Conservation (phyloP, 2,797 vertebrate species). For the Smutsia temminckii region DNA sequence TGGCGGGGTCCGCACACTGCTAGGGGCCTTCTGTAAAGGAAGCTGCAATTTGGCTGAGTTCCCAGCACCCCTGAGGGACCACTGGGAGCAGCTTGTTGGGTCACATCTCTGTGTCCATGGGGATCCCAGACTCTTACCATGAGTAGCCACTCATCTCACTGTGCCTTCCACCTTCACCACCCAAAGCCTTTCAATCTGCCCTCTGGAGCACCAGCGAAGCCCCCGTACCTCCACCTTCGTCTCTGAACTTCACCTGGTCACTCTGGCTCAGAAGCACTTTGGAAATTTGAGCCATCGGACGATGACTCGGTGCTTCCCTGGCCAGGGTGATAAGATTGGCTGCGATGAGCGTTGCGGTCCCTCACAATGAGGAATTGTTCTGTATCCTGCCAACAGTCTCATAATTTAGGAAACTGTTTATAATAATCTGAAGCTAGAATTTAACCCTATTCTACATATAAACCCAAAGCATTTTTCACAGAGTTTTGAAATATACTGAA, state of each 20-base stretch:
- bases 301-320: not conserved
- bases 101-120: not conserved
- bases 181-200: not conserved
- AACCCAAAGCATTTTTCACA: conserved; percentile 10
- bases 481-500: not conserved
- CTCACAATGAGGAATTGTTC: not conserved
- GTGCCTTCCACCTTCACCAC: not conserved
- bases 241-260: not conserved
- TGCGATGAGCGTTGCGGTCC: not conserved
- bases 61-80: not conserved
- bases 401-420: not conserved
- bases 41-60: conserved; percentile 51
- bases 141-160: not conserved
- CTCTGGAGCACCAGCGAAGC: not conserved
- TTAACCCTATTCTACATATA: not conserved
- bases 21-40: not conserved
- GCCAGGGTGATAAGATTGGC: not conserved
- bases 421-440: not conserved
- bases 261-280: not conserved
- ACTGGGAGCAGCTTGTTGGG: not conserved
- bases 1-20: not conserved
- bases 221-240: not conserved
- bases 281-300: not conserved
- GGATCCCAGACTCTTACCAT: not conserved
- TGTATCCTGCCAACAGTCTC: not conserved